These are phyloP conservation scores for Tiaroga cobitis DNA, from an alignment of 2,797 vertebrate species.

Conservation along the genomic window DNA sequence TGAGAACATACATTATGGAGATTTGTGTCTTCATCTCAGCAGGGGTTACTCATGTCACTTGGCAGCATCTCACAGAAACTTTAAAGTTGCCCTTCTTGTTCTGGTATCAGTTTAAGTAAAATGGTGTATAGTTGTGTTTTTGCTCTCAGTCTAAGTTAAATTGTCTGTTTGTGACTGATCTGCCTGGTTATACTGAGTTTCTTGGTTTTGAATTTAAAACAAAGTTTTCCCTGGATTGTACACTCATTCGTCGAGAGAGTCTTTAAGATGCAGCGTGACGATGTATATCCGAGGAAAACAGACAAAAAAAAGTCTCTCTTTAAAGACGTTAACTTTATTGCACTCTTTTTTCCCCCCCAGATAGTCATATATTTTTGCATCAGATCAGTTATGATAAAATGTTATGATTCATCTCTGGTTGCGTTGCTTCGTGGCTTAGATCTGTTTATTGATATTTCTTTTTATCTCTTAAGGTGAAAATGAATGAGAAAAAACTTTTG, in stretches of 20 bases:
- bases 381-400: background rate
- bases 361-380: background rate
- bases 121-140: too few species aligned
- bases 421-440: background rate
- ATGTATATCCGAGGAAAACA: background rate
- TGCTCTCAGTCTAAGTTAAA: too few species aligned
- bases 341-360: background rate
- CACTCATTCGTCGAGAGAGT: too few species aligned
- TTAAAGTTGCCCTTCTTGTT: background rate
- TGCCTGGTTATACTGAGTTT: too few species aligned
- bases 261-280: background rate
- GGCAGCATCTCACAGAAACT: background rate
- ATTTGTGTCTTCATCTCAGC: background rate
- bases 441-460: background rate
- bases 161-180: too few species aligned
- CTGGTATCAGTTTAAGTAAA: too few species aligned
- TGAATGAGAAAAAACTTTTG: background rate
- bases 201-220: too few species aligned
- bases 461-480: background rate
- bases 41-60: conserved; percentile 8
- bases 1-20: background rate
- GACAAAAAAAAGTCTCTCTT: background rate
- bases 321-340: background rate
- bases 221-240: too few species aligned
- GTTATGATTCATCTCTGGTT: background rate